Percentiles rank a stretch among this genome's conserved stretches.
Conservation (phyloP, 2,113 vertebrate genomes). For the Pelobates fuscus region DNA sequence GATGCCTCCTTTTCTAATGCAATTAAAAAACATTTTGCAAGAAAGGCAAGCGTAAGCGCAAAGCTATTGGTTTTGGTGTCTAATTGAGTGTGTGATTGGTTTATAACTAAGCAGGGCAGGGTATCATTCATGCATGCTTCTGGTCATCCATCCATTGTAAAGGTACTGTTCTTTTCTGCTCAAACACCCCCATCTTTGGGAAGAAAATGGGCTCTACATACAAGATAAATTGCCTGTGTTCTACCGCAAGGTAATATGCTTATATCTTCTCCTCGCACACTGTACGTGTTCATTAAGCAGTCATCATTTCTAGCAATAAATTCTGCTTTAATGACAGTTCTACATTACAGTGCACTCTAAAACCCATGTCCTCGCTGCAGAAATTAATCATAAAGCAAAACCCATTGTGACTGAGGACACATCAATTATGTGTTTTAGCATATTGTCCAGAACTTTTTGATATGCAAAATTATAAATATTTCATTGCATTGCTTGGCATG, state of each 20-base stretch:
- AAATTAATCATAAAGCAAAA: constrained; percentile 35
- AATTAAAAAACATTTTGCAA: constrained; percentile 29
- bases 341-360: constrained; percentile 15
- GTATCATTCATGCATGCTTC: constrained; percentile 8
- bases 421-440: constrained; percentile 9
- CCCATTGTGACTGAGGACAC: constrained; percentile 2
- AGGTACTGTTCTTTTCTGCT: constrained; percentile 25
- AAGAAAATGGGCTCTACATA: constrained; percentile 8
- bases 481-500: constrained; percentile 13
- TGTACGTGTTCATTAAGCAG: constrained; percentile 36
- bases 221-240: constrained; percentile 35
- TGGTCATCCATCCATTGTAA: constrained; percentile 16
- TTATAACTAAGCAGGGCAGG: constrained; percentile 15
- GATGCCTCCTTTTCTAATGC: constrained; percentile 15
- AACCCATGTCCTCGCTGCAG: constrained; percentile 20
- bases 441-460: constrained; percentile 19
- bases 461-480: constrained; percentile 38
- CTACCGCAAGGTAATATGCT: constrained; percentile 20
- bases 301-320: constrained; percentile 24
- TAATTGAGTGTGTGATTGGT: constrained; percentile 39
- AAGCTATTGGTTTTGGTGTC: constrained; percentile 24
- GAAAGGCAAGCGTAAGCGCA: neutral
- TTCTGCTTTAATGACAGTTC: constrained; percentile 21
- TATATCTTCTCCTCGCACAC: constrained; percentile 39
- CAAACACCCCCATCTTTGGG: constrained; percentile 22